A percentile compares a stretch with the other conserved stretches of the same genome.
Conservation (phyloP, 2,113 vertebrate species). For the Phrynocephalus versicolor region DNA sequence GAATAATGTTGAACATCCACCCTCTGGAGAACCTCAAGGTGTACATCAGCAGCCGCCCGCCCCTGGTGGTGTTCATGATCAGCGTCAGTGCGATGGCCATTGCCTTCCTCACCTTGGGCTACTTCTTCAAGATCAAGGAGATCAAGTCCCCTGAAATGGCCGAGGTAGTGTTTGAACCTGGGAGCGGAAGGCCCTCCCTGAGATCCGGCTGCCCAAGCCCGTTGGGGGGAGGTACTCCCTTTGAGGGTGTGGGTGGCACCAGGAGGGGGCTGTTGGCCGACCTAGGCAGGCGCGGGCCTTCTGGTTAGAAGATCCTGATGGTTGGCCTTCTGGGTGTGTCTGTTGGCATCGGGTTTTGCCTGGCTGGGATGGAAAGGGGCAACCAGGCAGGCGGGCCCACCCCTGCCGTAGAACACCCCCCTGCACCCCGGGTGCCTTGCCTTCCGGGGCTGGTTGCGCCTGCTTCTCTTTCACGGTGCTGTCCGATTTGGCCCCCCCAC, state of each 20-base stretch:
- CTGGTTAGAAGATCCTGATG: no score
- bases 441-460: no score
- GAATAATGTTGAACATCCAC: slow-evolving; percentile 82
- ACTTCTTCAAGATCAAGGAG: slow-evolving; percentile 99
- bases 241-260: no score
- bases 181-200: not conserved
- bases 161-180: slow-evolving; percentile 79
- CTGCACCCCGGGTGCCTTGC: no score
- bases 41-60: slow-evolving; percentile 92
- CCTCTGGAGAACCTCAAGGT: slow-evolving; percentile 96
- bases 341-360: not conserved
- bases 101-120: slow-evolving; percentile 95
- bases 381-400: no score
- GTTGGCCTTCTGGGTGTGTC: no score
- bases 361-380: no score
- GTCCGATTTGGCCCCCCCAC: no score
- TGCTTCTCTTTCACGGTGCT: no score
- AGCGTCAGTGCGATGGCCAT: slow-evolving; percentile 96
- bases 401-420: no score
- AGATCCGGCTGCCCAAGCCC: not conserved
- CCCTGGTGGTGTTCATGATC: slow-evolving; percentile 98
- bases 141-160: slow-evolving; percentile 96
- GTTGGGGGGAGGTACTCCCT: not conserved
- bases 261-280: no score
- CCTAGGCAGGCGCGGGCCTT: no score